Evolutionary conservation across 2,797 vertebrate species (phyloP), one percentile per base, ranked within the genome.

Genomic region (Bradypodion pumilum): DNA sequence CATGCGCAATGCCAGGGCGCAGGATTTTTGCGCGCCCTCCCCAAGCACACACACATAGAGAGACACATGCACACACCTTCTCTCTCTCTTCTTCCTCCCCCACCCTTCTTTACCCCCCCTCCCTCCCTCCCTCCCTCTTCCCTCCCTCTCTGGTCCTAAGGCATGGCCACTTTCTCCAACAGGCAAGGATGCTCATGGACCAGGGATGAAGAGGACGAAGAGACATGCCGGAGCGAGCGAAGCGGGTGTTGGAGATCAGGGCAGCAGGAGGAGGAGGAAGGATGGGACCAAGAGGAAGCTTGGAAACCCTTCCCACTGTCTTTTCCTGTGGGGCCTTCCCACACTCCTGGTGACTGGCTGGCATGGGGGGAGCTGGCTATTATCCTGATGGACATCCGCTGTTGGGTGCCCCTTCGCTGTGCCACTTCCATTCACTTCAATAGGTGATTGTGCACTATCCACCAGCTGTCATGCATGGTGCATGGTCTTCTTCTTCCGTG

Each of bases 1-100:
- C 97, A 98, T 99, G 98, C 98, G 98, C 98, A 99, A 94, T 98
- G 97, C 97, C 93, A 90, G 94, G 91, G 93, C 95, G 94, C 92
- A 91, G 95, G 86, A 92, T 82, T 74, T 74, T 79, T 84, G 86
- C 19, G 9, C 68, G 15, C 52, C 49, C 49, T 15, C 52, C 16
- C 52, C 52, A 56, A 49, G 46, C 52, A 56, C 19, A 56, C 52
- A 56, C 52, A 2, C 52, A 15, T 21, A n/a, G n/a, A n/a, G n/a
- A n/a, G n/a, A n/a, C n/a, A n/a, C n/a, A n/a, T n/a, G n/a, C n/a
- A n/a, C n/a, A n/a, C n/a, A n/a, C n/a, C n/a, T n/a, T n/a, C 29
- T n/a, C 32, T 7, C 23, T 42, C 12, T 63, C 62, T 19, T 52
- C 1, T 3, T 5, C 52, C 52, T 19, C 19, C 52, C 3, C 25